Percentiles rank a stretch among this genome's conserved stretches.
Evolutionary conservation across 2,113 vertebrate genomes (phyloP).

Genomic region (Pygoscelis adeliae): DNA sequence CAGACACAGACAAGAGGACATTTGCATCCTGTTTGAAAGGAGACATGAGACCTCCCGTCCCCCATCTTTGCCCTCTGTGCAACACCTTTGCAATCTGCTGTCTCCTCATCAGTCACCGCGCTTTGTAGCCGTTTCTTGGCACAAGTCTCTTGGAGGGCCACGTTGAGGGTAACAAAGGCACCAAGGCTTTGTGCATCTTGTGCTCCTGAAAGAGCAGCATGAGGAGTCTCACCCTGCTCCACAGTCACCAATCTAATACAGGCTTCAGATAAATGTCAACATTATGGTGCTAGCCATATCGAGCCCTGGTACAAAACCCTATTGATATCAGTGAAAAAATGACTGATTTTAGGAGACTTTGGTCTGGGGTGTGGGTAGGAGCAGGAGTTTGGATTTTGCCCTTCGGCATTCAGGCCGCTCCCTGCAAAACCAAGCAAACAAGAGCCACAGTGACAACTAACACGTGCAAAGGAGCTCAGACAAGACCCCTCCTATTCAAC

Average conservation of each 20-base stretch:
- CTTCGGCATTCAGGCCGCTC: not conserved
- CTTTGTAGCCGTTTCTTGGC: not conserved
- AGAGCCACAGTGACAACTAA: not conserved
- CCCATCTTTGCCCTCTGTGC: not conserved
- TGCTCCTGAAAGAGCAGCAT: not conserved
- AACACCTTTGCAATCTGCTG: not conserved
- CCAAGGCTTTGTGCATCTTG: fast-evolving
- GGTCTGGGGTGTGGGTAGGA: not conserved
- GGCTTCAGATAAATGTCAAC: not conserved
- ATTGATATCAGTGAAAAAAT: not conserved
- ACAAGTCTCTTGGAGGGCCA: not conserved
- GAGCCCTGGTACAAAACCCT: not conserved
- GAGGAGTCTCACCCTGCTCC: not conserved
- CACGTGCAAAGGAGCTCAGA: not conserved
- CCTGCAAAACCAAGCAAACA: not conserved
- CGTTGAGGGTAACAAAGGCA: not conserved
- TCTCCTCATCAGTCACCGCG: not conserved
- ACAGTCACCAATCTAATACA: fast-evolving
- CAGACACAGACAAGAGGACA: not conserved
- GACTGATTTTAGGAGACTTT: not conserved
- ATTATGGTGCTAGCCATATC: not conserved
- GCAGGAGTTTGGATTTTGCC: not conserved
- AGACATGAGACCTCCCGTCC: not conserved
- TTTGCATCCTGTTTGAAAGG: not conserved
- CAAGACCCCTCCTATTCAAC: not conserved